Conservation (phyloP, 2,797 vertebrate species). For the Cetoscarus ocellatus region DNA sequence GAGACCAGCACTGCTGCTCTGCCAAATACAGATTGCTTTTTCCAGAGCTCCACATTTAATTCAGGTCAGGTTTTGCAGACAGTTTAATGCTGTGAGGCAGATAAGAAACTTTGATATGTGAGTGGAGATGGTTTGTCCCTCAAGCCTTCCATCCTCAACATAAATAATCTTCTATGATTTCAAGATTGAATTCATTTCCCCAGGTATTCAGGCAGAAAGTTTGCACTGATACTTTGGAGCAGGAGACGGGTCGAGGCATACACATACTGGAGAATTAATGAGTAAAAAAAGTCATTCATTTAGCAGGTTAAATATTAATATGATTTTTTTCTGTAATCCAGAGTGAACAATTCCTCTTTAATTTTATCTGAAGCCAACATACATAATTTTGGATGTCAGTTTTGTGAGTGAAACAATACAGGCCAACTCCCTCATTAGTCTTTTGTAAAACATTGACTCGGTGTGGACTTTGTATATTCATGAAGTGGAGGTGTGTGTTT, state of each 20-base stretch:
- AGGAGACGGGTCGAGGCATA: not conserved
- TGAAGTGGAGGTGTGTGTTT: too few species aligned
- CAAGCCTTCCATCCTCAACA: constrained; percentile 38
- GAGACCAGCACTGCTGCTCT: constrained; percentile 2
- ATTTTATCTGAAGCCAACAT: not conserved
- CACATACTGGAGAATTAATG: constrained; percentile 20
- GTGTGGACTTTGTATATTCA: too few species aligned
- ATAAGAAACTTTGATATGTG: constrained; percentile 52
- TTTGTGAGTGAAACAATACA: not conserved
- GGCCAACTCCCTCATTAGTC: too few species aligned
- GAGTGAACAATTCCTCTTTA: not conserved
- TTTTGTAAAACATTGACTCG: too few species aligned
- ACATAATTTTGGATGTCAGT: not conserved
- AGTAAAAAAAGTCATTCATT: constrained; percentile 12
- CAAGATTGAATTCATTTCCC: constrained; percentile 42
- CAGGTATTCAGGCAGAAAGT: constrained; percentile 18
- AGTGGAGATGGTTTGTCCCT: constrained; percentile 51
- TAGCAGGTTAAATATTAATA: not conserved
- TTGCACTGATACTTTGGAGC: constrained; percentile 11
- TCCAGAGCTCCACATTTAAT: constrained; percentile 33
- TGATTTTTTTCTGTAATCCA: not conserved
- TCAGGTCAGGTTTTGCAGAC: constrained; percentile 40
- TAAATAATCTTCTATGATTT: constrained; percentile 53
- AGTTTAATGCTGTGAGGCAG: constrained; percentile 46
- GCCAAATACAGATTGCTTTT: constrained; percentile 13